A percentile compares a stretch with the other conserved stretches of the same genome.
Evolutionary conservation across 2,888 invertebrate species (phyloP).

Genomic region (Agriopis aurantiaria): DNA sequence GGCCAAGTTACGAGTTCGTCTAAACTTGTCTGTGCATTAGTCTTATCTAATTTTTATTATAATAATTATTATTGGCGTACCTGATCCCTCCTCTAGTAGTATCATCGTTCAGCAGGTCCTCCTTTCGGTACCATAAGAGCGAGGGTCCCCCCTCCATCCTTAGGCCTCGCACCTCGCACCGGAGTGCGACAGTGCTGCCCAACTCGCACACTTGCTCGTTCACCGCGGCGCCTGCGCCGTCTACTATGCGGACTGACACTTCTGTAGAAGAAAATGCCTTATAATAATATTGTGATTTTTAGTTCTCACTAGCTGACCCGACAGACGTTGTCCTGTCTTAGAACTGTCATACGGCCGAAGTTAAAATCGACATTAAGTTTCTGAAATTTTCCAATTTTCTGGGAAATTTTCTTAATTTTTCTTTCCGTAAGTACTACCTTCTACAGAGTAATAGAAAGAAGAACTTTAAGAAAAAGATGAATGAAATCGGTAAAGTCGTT

Average conservation of each 20-base stretch:
- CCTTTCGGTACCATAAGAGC: constrained; percentile 75
- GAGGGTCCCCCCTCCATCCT: constrained; percentile 82
- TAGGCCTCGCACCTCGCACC: constrained; percentile 78
- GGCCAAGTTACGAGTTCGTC: no score
- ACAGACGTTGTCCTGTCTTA: background rate
- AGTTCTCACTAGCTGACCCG: background rate
- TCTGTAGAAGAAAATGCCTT: constrained; percentile 56
- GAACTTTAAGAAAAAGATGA: no score
- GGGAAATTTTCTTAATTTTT: no score
- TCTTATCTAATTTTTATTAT: no score
- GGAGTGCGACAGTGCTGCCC: constrained; percentile 78
- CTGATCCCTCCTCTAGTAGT: constrained; percentile 82
- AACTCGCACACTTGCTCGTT: constrained; percentile 80
- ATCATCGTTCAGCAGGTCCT: constrained; percentile 77
- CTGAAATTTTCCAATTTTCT: no score
- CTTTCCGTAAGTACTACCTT: no score
- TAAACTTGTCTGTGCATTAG: no score
- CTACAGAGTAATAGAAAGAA: no score
- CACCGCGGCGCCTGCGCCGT: constrained; percentile 78
- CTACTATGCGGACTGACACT: constrained; percentile 81
- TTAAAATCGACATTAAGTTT: no score
- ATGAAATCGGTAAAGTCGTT: no score
- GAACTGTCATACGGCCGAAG: no score
- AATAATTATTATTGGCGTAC: constrained; percentile 46
- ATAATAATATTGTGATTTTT: background rate